A percentile compares a stretch with the other conserved stretches of the same genome.
Conservation (phyloP, 2,113 vertebrate species). For the Ariopsis seemanni region DNA sequence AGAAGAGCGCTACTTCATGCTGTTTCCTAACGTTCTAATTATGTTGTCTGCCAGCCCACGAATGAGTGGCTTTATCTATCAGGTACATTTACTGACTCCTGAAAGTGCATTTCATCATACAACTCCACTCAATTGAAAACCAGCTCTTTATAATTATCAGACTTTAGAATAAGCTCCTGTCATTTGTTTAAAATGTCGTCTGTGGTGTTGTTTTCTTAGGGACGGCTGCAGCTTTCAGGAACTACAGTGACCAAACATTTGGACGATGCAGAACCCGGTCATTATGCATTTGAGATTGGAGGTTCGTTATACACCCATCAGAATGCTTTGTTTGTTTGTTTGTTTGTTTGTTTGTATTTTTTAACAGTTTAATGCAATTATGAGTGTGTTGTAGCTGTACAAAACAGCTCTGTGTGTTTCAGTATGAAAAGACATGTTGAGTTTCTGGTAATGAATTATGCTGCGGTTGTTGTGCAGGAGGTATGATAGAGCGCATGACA, state of each 20-base stretch:
- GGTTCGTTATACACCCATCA: constrained; percentile 72
- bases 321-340: background rate
- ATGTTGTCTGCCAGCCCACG: constrained; percentile 93
- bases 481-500: constrained; percentile 77
- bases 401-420: background rate
- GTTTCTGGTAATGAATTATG: background rate
- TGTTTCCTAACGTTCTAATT: constrained; percentile 86
- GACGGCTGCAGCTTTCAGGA: constrained; percentile 81
- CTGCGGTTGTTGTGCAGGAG: constrained; percentile 69
- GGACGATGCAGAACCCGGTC: constrained; percentile 82
- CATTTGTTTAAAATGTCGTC: background rate
- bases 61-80: constrained; percentile 98
- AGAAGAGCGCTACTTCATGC: constrained; percentile 92
- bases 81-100: constrained; percentile 73
- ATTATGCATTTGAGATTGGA: constrained; percentile 88
- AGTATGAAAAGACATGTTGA: background rate
- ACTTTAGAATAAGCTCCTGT: background rate
- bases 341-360: background rate
- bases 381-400: background rate
- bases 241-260: constrained; percentile 81
- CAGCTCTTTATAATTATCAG: background rate
- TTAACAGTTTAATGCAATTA: background rate
- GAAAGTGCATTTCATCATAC: no score
- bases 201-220: constrained; percentile 68
- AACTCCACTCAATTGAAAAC: background rate